Evolutionary conservation across 1,140 invertebrate species (phyloP).

Genomic region (Aphelinus certus): DNA sequence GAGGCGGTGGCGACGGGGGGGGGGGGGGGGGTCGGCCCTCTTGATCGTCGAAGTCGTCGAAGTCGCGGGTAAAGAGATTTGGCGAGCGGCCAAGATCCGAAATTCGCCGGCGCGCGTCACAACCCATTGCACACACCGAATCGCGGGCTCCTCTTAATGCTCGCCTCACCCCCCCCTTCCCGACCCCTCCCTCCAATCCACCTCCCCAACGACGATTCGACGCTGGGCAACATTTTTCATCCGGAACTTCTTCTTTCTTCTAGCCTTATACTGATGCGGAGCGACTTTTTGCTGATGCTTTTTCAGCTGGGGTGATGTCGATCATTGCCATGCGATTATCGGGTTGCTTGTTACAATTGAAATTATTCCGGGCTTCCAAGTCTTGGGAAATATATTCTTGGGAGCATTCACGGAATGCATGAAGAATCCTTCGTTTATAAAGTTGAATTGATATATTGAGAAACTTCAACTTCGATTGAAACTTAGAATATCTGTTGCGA

Average conservation of each 20-base stretch:
- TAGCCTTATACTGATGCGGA: background rate
- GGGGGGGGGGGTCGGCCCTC: background rate
- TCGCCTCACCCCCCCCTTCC: too few species aligned
- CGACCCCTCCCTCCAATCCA: too few species aligned
- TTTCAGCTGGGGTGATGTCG: conserved; percentile 13
- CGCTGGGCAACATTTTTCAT: conserved; percentile 25
- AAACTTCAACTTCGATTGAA: too few species aligned
- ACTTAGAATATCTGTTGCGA: too few species aligned
- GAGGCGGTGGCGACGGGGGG: too few species aligned
- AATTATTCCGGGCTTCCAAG: too few species aligned
- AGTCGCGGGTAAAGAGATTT: conserved; percentile 26
- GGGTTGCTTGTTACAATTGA: too few species aligned
- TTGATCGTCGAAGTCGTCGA: conserved; percentile 30
- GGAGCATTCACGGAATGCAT: too few species aligned
- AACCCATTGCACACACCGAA: conserved; percentile 32
- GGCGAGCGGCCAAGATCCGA: conserved; percentile 14
- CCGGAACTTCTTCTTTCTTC: background rate
- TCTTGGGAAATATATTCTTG: too few species aligned
- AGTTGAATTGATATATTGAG: too few species aligned
- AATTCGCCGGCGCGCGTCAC: conserved; percentile 23
- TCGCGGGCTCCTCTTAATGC: conserved; percentile 24
- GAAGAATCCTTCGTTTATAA: too few species aligned
- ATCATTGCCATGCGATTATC: conserved; percentile 24
- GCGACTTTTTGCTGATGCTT: background rate
- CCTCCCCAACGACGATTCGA: too few species aligned